phyloP scores from a whole-genome alignment of 23 tunicate species.

The Oikopleura vanhoeffeni region DNA sequence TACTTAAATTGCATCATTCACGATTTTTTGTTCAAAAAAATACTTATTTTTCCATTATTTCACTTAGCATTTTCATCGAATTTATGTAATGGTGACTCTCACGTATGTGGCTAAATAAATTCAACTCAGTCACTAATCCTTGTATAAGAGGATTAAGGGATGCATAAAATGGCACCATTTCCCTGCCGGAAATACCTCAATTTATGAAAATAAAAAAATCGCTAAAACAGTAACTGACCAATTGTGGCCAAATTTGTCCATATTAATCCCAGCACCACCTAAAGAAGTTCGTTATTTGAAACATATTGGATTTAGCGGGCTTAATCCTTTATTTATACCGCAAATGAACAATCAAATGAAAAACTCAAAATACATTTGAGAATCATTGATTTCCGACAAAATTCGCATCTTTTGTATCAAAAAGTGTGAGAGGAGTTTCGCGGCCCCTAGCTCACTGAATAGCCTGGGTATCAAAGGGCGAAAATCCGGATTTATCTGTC shows the following conservation, averaged over 20 bases:
- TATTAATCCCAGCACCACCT: too few relatives aligned
- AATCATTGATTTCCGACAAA: not conserved
- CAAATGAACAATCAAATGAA: not conserved
- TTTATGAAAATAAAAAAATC: too few relatives aligned
- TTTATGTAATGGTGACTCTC: not conserved
- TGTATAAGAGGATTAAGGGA: not conserved
- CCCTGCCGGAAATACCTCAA: too few relatives aligned
- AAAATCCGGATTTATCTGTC: slow-evolving; percentile 2
- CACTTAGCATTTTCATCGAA: not conserved
- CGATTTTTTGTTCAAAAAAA: too few relatives aligned
- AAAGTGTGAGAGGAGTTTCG: slow-evolving; percentile 3
- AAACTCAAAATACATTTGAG: not conserved
- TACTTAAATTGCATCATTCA: too few relatives aligned
- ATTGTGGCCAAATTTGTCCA: too few relatives aligned
- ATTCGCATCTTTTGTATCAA: not conserved
- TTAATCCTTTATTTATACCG: not conserved
- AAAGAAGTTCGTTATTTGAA: not conserved
- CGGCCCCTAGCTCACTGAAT: too few relatives aligned
- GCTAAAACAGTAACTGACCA: too few relatives aligned
- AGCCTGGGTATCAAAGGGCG: not conserved
- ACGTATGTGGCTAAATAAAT: not conserved
- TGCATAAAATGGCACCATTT: not conserved
- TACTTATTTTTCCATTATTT: too few relatives aligned
- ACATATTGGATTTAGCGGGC: not conserved
- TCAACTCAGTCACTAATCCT: not conserved